phyloP scores from a whole-genome alignment of 2,888 invertebrate species.

The Mimachlamys varia region DNA sequence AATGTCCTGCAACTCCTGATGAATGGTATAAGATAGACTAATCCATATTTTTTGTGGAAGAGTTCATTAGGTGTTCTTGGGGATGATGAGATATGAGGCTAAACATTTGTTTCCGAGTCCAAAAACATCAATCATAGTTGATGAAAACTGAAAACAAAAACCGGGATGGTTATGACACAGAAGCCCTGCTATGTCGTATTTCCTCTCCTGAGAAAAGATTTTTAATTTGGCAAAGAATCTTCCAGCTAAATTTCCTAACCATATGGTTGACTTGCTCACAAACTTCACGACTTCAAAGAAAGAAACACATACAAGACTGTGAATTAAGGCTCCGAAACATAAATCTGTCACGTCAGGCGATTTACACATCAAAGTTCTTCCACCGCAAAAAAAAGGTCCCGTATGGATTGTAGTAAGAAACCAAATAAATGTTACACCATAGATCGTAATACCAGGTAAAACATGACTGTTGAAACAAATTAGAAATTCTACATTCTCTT shows the following conservation, averaged over 20 bases:
- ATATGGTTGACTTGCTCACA: conserved; percentile 25
- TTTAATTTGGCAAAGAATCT: conserved; percentile 32
- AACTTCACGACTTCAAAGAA: conserved; percentile 13
- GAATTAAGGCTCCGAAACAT: not conserved
- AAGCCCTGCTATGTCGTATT: not conserved
- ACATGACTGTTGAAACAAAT: not conserved
- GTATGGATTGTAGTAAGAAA: not conserved
- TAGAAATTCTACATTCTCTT: not conserved
- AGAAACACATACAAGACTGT: conserved; percentile 32
- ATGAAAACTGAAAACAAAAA: conserved; percentile 8
- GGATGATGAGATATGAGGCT: not conserved
- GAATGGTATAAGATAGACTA: not conserved
- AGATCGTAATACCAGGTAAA: not conserved
- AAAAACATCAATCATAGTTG: conserved; percentile 32
- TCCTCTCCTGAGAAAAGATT: conserved; percentile 2
- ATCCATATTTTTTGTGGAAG: not conserved
- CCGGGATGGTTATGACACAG: conserved; percentile 20
- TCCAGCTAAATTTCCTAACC: conserved; percentile 25
- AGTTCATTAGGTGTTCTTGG: not conserved
- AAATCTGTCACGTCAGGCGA: conserved; percentile 34
- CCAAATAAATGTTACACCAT: not conserved
- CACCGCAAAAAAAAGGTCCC: not conserved
- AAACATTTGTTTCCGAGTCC: not conserved
- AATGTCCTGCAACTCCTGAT: too few relatives aligned
- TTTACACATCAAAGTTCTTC: conserved; percentile 32